Evolutionary conservation across 2,888 invertebrate genomes (phyloP), one percentile per base, ranked within the genome.

Genomic region (Pyralis farinalis): DNA sequence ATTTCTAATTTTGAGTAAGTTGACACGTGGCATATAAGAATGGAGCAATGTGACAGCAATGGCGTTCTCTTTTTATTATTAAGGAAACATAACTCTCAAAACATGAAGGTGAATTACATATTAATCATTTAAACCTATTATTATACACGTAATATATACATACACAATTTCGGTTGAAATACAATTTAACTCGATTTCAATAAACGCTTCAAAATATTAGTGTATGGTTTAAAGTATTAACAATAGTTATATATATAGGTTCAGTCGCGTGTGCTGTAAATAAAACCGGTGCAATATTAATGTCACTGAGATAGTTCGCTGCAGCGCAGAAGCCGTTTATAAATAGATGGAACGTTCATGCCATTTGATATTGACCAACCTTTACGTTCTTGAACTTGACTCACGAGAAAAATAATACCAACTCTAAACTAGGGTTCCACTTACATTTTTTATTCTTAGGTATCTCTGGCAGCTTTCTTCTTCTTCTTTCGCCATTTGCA

Each of bases 361-460:
- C 42, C 20, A 41, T 48, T 33, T 16, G 16, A 37, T 43, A 43
- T 42, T 51, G 34, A 42, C 47, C 11, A 39, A 40, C 31, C 31
- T 37, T 48, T 39, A 52, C 43, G 44, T 31, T 44, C 38, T 37
- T 43, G 40, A 44, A 42, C 35, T 39, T 39, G 42, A 44, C 33
- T 46, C 34, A 39, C 11, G 41, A 45, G 11, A n/a, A 20, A n/a
- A 32, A 11, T n/a, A 10, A 5, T 28, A 25, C 1, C 7, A 25
- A 7, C 3, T 5, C 21, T 5, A 25, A 25, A 5, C 3, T 46
- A 37, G 42, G 58, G 38, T n/a, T 31, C 4, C 49, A 79, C 93
- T 93, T 78, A 96, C 96, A 92, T 92, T 95, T 96, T 77, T 94
- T 95, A 64, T 94, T 94, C 77, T 96, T 96, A 3, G 97, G 97